phyloP scores from a whole-genome alignment of 2,888 invertebrate species.

The Heliconius ismenius region DNA sequence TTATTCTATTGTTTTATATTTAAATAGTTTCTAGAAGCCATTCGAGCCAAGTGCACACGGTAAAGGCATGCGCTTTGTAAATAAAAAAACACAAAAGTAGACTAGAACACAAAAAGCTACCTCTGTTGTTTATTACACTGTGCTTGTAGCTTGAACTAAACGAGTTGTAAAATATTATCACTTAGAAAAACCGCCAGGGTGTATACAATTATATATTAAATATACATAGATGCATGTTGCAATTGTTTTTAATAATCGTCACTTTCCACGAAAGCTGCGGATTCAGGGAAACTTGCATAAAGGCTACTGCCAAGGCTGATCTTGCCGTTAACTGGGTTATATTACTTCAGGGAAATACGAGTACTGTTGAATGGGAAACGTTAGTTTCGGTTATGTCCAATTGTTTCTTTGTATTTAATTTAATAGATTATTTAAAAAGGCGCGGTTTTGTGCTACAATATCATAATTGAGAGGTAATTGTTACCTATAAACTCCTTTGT shows the following conservation, averaged over 20 bases:
- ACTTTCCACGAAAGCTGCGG: constrained; percentile 53
- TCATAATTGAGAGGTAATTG: background rate
- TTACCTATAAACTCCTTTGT: background rate
- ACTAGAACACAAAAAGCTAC: constrained; percentile 36
- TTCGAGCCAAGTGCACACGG: constrained; percentile 41
- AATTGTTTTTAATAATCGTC: constrained; percentile 51
- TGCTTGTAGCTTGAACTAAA: constrained; percentile 42
- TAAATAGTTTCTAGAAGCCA: background rate
- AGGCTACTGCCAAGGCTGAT: constrained; percentile 58
- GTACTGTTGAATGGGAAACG: background rate
- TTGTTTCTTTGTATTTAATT: background rate
- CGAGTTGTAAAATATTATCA: constrained; percentile 49
- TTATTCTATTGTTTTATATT: background rate
- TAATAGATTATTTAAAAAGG: background rate
- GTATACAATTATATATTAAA: constrained; percentile 30
- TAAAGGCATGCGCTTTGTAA: constrained; percentile 45
- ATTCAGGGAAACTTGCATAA: constrained; percentile 37
- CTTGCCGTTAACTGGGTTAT: constrained; percentile 31
- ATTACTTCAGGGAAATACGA: constrained; percentile 23
- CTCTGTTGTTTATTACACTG: constrained; percentile 46
- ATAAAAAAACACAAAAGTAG: constrained; percentile 14
- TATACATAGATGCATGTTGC: constrained; percentile 55
- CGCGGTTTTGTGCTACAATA: background rate
- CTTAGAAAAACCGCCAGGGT: constrained; percentile 51
- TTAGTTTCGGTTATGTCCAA: background rate